Percentiles rank a stretch among this genome's conserved stretches.
phyloP scores from a whole-genome alignment of 2,113 vertebrate species.

The Ammodytes marinus region DNA sequence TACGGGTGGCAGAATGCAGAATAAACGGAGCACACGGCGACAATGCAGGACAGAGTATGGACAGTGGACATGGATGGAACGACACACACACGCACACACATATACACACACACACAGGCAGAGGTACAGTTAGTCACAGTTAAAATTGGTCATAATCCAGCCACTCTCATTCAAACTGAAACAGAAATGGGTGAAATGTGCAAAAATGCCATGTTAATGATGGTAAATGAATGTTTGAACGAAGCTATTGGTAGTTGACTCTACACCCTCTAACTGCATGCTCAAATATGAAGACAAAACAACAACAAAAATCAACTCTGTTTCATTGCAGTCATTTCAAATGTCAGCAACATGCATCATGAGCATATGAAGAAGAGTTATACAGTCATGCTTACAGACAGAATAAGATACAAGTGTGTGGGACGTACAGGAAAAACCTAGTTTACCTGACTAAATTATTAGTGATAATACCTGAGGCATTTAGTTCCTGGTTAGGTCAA shows the following conservation, averaged over 20 bases:
- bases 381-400: neutral
- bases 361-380: conserved; percentile 16
- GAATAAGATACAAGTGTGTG: neutral
- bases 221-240: conserved; percentile 4
- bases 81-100: conserved; percentile 34
- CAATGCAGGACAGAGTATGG: conserved; percentile 58
- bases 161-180: conserved; percentile 61
- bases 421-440: neutral
- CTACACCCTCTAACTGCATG: conserved; percentile 28
- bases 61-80: conserved; percentile 27
- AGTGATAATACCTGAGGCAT: neutral
- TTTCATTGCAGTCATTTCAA: conserved; percentile 8
- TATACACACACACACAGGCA: conserved; percentile 55
- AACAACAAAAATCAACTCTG: conserved; percentile 8
- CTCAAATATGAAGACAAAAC: conserved; percentile 19
- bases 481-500: neutral
- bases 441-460: neutral
- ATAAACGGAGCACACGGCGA: conserved; percentile 59
- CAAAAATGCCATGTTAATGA: conserved; percentile 36
- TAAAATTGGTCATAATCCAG: conserved; percentile 49
- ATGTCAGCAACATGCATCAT: conserved; percentile 34
- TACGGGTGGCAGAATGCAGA: conserved; percentile 67
- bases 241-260: neutral
- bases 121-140: conserved; percentile 73
- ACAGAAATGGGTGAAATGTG: conserved; percentile 38